Percentiles rank a stretch among this genome's conserved stretches.
phyloP scores from a whole-genome alignment of 2,113 vertebrate species.

The Orientallactaga bullata region DNA sequence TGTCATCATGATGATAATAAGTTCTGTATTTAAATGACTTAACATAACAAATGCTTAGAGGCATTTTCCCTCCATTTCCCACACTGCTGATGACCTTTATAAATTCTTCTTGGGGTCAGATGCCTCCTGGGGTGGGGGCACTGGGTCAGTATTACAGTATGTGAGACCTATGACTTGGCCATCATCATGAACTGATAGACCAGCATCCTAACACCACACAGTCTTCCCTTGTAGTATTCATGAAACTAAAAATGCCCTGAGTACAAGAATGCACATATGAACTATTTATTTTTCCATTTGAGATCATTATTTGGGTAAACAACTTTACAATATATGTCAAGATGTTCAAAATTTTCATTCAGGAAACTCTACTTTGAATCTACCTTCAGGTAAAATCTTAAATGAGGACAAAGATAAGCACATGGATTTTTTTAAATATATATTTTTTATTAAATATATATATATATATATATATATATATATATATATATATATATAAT shows the following conservation, averaged over 20 bases:
- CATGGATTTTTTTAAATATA: not conserved
- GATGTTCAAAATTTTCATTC: not conserved
- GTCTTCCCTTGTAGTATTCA: not conserved
- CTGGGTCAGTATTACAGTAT: not conserved
- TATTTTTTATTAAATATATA: too few relatives aligned
- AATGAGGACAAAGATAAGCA: not conserved
- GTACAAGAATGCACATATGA: not conserved
- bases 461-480: too few relatives aligned
- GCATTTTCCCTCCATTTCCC: not conserved
- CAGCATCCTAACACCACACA: not conserved
- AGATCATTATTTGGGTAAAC: not conserved
- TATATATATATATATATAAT: too few relatives aligned
- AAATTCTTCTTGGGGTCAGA: not conserved
- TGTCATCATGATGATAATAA: not conserved
- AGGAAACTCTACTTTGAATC: not conserved
- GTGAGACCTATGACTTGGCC: not conserved
- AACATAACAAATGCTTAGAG: not conserved
- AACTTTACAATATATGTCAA: not conserved
- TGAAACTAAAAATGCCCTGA: not conserved
- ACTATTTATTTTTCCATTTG: not conserved
- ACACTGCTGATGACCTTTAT: not conserved
- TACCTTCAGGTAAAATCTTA: not conserved
- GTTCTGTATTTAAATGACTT: not conserved
- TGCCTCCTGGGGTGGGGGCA: not conserved
- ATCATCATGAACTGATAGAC: not conserved